Percentiles rank a stretch among this genome's conserved stretches.
These are phyloP conservation scores for Melipona quadrifasciata DNA, from an alignment of 1,140 invertebrate genomes.

Conservation along the genomic window DNA sequence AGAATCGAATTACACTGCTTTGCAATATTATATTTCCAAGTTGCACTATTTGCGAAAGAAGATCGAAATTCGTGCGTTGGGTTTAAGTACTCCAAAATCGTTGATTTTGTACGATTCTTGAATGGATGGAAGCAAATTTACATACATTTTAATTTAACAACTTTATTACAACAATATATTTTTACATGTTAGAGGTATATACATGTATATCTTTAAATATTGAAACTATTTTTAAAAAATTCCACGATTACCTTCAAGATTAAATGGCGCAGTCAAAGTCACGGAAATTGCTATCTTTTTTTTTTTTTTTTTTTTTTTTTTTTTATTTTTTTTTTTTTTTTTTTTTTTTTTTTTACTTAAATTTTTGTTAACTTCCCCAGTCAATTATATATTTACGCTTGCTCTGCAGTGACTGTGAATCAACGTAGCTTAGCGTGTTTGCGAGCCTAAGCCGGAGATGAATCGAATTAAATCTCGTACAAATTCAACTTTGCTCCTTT, in stretches of 20 bases:
- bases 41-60: not conserved
- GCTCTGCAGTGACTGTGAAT: slow-evolving; percentile 45
- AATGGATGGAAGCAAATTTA: slow-evolving; percentile 19
- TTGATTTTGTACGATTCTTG: slow-evolving; percentile 2
- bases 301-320: not conserved
- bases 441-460: slow-evolving; percentile 58
- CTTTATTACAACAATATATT: not conserved
- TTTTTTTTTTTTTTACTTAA: not conserved
- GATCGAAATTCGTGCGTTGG: slow-evolving; percentile 2
- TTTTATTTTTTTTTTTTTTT: not conserved
- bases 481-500: not conserved
- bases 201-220: not conserved
- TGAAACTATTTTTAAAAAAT: not conserved
- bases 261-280: not conserved
- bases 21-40: not conserved
- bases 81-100: not conserved
- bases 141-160: not conserved
- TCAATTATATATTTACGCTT: slow-evolving; percentile 46
- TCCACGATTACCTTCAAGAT: not conserved
- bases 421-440: slow-evolving; percentile 54
- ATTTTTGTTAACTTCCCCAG: not conserved
- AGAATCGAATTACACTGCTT: not conserved
- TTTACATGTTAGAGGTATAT: no score
- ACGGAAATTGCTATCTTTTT: not conserved
- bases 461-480: not conserved